Percentiles rank a stretch among this genome's conserved stretches.
Evolutionary conservation across 1,140 invertebrate genomes (phyloP).

Genomic region (Bactericera cockerelli): DNA sequence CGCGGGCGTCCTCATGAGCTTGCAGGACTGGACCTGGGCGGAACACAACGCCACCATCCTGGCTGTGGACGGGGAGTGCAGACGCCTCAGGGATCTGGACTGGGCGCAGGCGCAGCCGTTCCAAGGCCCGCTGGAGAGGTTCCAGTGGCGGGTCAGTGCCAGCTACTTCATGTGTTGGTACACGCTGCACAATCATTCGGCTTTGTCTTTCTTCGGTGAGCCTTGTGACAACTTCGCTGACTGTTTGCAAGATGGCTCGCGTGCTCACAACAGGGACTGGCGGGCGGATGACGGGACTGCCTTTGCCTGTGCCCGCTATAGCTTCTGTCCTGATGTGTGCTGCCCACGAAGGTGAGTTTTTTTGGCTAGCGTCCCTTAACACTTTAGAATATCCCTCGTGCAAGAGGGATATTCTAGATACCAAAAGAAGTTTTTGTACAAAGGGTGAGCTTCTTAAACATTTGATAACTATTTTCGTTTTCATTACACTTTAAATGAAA

Average conservation of each 20-base stretch:
- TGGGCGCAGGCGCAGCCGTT: conserved; percentile 34
- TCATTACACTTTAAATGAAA: too few relatives aligned
- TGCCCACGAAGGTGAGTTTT: conserved; percentile 32
- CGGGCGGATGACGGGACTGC: conserved; percentile 36
- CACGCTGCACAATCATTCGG: conserved; percentile 36
- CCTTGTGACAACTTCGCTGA: conserved; percentile 42
- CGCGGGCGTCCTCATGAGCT: conserved; percentile 31
- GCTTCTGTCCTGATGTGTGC: conserved; percentile 48
- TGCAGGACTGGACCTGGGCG: conserved; percentile 30
- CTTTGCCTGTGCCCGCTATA: conserved; percentile 42
- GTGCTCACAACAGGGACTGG: conserved; percentile 31
- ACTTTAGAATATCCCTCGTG: too few relatives aligned
- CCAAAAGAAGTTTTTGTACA: too few relatives aligned
- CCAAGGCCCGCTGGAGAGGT: conserved; percentile 36
- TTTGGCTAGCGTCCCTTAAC: too few relatives aligned
- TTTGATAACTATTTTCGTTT: too few relatives aligned
- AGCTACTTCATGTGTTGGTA: conserved; percentile 50
- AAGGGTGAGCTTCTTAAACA: too few relatives aligned
- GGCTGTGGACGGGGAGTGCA: conserved; percentile 33
- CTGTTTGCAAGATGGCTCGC: conserved; percentile 32
- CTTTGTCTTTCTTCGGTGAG: conserved; percentile 35
- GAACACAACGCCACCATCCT: conserved; percentile 29
- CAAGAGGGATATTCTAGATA: conserved; percentile 31
- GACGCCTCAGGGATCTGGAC: conserved; percentile 29
- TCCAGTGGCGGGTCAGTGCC: conserved; percentile 41